phyloP scores from a whole-genome alignment of 2,888 invertebrate genomes.

The Priocnemis perturbator region DNA sequence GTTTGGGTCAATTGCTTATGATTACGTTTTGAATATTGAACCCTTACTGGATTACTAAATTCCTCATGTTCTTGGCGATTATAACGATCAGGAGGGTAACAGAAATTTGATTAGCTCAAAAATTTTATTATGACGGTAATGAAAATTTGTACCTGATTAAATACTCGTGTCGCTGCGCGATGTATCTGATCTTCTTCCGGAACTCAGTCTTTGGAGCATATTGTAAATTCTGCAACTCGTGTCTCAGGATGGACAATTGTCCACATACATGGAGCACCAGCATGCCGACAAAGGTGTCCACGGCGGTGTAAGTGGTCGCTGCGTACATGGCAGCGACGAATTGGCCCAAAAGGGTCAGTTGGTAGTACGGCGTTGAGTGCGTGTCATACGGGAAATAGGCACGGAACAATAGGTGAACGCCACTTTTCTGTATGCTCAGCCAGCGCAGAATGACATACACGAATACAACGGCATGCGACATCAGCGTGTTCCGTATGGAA shows the following conservation, averaged over 20 bases:
- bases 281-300: conserved; percentile 46
- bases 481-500: not conserved
- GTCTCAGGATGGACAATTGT: conserved; percentile 32
- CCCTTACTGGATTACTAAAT: too few relatives aligned
- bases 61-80: too few relatives aligned
- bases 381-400: conserved; percentile 39
- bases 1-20: too few relatives aligned
- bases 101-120: too few relatives aligned
- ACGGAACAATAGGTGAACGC: conserved; percentile 18
- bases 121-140: too few relatives aligned
- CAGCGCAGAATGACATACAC: conserved; percentile 6
- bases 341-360: conserved; percentile 31
- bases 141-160: too few relatives aligned
- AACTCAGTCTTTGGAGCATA: not conserved
- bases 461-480: not conserved
- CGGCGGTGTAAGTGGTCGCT: conserved; percentile 26
- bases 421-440: not conserved
- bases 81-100: too few relatives aligned
- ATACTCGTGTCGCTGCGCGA: conserved; percentile 36
- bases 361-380: conserved; percentile 24
- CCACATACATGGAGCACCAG: conserved; percentile 44
- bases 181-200: not conserved
- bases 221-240: conserved; percentile 16
- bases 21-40: too few relatives aligned
- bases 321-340: conserved; percentile 1